A percentile compares a stretch with the other conserved stretches of the same genome.
Conservation (phyloP, 2,888 invertebrate genomes). For the Eupsilia transversa region DNA sequence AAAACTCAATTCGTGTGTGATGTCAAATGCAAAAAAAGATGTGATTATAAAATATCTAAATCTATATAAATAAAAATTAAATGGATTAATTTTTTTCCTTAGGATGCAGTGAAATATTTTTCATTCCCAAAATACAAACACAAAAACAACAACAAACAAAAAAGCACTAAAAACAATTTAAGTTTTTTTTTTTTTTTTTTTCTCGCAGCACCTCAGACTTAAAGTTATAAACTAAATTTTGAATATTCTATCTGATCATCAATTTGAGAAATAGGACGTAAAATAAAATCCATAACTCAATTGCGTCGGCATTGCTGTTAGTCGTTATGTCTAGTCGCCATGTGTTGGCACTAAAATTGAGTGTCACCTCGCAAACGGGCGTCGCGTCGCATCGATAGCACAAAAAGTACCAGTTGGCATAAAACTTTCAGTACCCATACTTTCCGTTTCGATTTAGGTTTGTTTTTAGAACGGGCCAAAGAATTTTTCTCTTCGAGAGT, state of each 20-base stretch:
- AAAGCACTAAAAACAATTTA: too few relatives aligned
- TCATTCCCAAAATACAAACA: too few relatives aligned
- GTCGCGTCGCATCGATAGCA: slow-evolving; percentile 24
- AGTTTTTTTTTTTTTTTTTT: too few relatives aligned
- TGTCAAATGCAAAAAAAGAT: slow-evolving; percentile 11
- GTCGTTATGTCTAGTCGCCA: slow-evolving; percentile 21
- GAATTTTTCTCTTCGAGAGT: background rate
- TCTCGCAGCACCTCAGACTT: too few relatives aligned
- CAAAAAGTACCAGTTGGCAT: slow-evolving; percentile 7
- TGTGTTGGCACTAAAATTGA: slow-evolving; percentile 40
- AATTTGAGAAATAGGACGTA: background rate
- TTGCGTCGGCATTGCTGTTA: background rate
- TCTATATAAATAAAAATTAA: background rate
- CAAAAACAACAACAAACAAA: too few relatives aligned
- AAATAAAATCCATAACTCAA: slow-evolving; percentile 1
- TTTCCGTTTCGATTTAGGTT: slow-evolving; percentile 24
- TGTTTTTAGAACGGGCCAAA: background rate
- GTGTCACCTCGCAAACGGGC: slow-evolving; percentile 18
- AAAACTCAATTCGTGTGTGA: slow-evolving; percentile 9
- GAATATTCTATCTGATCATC: background rate
- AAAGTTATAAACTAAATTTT: background rate
- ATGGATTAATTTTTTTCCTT: too few relatives aligned
- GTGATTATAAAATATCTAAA: background rate
- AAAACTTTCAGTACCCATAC: slow-evolving; percentile 1
- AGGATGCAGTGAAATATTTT: too few relatives aligned